Evolutionary conservation across 2,888 invertebrate species (phyloP), one percentile per base, ranked within the genome.

Genomic region (Hirtodrosophila trivittata): DNA sequence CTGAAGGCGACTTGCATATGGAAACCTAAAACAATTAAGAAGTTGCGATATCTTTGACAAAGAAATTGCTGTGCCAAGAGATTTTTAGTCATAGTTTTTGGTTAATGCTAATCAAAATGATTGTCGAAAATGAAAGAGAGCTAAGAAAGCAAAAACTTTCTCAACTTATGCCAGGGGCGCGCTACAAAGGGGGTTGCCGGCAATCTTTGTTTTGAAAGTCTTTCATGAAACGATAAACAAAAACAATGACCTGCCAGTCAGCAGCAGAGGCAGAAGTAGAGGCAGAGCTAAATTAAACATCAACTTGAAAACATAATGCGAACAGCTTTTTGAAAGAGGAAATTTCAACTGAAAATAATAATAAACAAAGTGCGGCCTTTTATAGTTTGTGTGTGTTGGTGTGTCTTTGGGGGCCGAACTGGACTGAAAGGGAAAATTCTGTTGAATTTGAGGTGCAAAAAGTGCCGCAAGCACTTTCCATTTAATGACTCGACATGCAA

Each of bases 391-490:
- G 9, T 1, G 28, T 9, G 28, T 28, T 1, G n/a, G n/a, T n/a
- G n/a, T n/a, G n/a, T n/a, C n/a, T n/a, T 1, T 28, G 9, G 28
- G 28, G n/a, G 28, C 28, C 2, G 10, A 18, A 28, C n/a, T n/a
- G n/a, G n/a, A 43, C 42, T 55, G 64, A 75, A 63, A 76, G 58
- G 42, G 60, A 82, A 80, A 76, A 67, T 65, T 16, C 46, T 46
- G 8, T 21, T 18, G 13, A n/a, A 25, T 38, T 32, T 14, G 62
- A 68, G 83, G 80, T 78, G 83, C 83, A 78, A 74, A 75, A 64
- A 55, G 56, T 75, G 62, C 63, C 52, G 63, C 60, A 28, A 71
- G 83, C 75, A 76, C 80, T 82, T 82, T 86, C 81, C 86, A 82
- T 82, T 82, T 74, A 69, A 74, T 71, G 63, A 51, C 38, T 56